Base-by-base conservation (phyloP, 2,113 vertebrate genomes). In the Tinamus guttatus region DNA sequence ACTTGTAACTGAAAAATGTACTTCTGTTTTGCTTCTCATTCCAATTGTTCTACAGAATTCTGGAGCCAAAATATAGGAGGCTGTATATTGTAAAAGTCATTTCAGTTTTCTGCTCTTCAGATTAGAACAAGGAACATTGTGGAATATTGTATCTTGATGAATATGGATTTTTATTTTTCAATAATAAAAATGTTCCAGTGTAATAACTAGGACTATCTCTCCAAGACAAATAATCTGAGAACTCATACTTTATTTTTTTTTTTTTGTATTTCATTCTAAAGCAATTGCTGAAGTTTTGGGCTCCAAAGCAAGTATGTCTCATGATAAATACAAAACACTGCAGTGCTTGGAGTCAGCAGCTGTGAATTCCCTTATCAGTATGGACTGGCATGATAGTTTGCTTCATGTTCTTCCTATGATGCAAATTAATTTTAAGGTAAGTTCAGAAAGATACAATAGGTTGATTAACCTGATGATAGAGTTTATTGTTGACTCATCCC, bases 401-500 rank as follows among this genome's bases (percentile, higher is more conserved):
- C 98, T 99, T 95, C 99, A 99, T 10, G 98, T 99, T 90, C 98
- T 99, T 34, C 99, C 99, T 85, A 99, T 99, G 99, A 99, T 99
- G 98, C 98, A 99, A 75, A 97, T 99, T 90, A 98, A 98, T 96
- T 98, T 99, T 96, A 99, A 98, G 97, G 99, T 99, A 97, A 97
- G 95, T 47, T 54, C 74, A 82, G 64, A 49, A 79, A 85, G 43
- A 49, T 63, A 20, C 1, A 5, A 20, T 59, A 24, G 54, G 5
- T 8, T 74, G 21, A 49, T 86, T 58, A 92, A 47, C 32, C 24
- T 85, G 51, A 40, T 63, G n/a, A 65, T 21, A 54, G 32, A 62
- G 84, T 28, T 59, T 69, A 8, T 27, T 85, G 28, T 65, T 86
- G 45, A 13, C 18, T 84, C 32, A 15, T 89, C 54, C 19, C 38